Base-by-base conservation (phyloP, 2,113 vertebrate genomes). In the Motacilla tschutschensis region DNA sequence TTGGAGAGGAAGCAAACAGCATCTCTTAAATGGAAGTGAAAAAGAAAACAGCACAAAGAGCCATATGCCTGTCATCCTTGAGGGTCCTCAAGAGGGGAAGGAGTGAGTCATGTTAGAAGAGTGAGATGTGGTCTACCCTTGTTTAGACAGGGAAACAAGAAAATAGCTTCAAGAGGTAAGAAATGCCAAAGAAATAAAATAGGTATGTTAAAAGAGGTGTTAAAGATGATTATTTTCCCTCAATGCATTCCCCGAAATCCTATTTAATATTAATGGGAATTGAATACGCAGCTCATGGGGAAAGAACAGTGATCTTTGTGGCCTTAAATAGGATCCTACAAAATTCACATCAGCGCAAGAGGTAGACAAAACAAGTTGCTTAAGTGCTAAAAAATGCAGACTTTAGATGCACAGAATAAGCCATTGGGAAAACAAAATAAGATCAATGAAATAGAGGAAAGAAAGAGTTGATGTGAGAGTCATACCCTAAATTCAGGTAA, bases 181-280 rank as follows among this genome's bases (percentile, higher is more conserved):
- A 92, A 95, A 94, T 77, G 72, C 86, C 87, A 87, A 94, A 94
- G 38, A 93, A 95, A 94, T 85, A 92, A 93, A 97, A 71, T 73
- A 65, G 74, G 75, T 95, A 88, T 83, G 79, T 87, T 95, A 95
- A 96, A 76, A 94, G 85, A 95, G 80, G 94, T 95, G 92, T 95
- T 96, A 95, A 96, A 95, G 70, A 92, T 85, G 87, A 85, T 95
- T 95, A 79, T 93, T 96, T 88, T 89, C 53, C 89, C 85, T 90
- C 44, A 47, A 48, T 20, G 12, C 66, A 48, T 80, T 79, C 67
- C 71, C 89, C 92, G 63, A 96, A 94, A 95, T 95, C 91, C 92
- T 89, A 78, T 94, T 93, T 94, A 95, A 92, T 94, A 90, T 96
- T 95, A 95, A 95, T 84, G 55, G 79, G 4, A 92, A 71, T 93